Conservation (phyloP, 2,888 invertebrate species). For the Lasioglossum vierecki region DNA sequence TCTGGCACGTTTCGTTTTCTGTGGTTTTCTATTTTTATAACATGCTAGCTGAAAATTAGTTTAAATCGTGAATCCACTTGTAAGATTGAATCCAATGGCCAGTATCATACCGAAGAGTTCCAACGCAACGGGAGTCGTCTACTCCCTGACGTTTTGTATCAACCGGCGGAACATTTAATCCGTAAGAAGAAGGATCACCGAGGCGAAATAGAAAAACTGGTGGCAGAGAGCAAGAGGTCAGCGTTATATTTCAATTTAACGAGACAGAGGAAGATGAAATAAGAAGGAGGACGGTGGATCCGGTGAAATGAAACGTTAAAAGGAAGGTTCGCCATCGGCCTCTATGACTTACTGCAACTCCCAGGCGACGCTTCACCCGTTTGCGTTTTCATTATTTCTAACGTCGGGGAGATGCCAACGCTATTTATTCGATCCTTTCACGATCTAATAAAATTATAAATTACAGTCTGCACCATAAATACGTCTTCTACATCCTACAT, state of each 20-base stretch:
- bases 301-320: conserved; percentile 45
- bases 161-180: conserved; percentile 15
- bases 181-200: background rate
- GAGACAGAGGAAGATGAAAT: conserved; percentile 47
- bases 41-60: background rate
- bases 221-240: conserved; percentile 6
- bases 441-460: background rate
- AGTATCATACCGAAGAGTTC: background rate
- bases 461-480: background rate
- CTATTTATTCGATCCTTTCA: background rate
- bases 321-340: background rate
- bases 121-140: background rate
- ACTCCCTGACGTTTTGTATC: background rate
- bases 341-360: conserved; percentile 36
- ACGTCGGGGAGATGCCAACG: background rate
- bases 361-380: conserved; percentile 13
- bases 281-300: conserved; percentile 28
- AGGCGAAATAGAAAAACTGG: conserved; percentile 29
- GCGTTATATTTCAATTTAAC: conserved; percentile 49
- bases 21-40: background rate
- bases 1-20: no score
- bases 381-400: conserved; percentile 5
- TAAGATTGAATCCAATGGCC: background rate
- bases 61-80: background rate
- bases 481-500: background rate